Base-by-base conservation (phyloP, 1,140 invertebrate species). In the Coboldia fuscipes region DNA sequence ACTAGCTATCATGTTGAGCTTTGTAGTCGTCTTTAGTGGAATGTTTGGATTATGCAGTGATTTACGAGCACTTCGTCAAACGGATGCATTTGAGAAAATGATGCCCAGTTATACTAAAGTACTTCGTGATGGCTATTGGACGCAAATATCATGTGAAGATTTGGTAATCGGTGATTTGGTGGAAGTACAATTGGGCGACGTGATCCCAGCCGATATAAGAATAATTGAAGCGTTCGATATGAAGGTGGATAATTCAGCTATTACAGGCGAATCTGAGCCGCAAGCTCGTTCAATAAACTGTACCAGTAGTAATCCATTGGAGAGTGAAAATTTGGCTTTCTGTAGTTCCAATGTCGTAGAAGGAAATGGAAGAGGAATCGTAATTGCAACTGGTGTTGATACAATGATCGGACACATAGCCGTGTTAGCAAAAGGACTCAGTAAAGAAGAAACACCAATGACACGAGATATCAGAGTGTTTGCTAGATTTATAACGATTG, bases 341-440 rank as follows among this genome's bases (percentile, higher is more conserved):
- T 81, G 79, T 46, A 79, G 75, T 2, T 80, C 78, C 3, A 79
- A 75, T 47, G 73, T 72, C 24, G 70, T 82, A 0, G 78, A 82
- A 62, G 78, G 76, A 55, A 54, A 69, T 13, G 69, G 63, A 12
- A 68, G 57, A 42, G 81, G 80, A n/a, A 57, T 86, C 37, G 79
- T 85, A 2, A 72, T 88, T 33, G 66, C 65, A 30, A 77, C 72
- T 39, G 83, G 83, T 13, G 82, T 89, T 50, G 55, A 68, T 33
- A 85, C 80, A 18, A 75, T 83, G 1, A 83, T 85, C 74, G 81
- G 81, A 24, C 61, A 76, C 42, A 83, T 85, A 51, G 80, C 81
- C 26, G 78, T 78, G 44, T 51, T 86, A 41, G 72, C 80, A 3
- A 74, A 76, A 10, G 65, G 73, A 41, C 49, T 85, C 22, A 65